A percentile compares a stretch with the other conserved stretches of the same genome.
phyloP scores from a whole-genome alignment of 2,113 vertebrate species.

The Pygoscelis antarcticus region DNA sequence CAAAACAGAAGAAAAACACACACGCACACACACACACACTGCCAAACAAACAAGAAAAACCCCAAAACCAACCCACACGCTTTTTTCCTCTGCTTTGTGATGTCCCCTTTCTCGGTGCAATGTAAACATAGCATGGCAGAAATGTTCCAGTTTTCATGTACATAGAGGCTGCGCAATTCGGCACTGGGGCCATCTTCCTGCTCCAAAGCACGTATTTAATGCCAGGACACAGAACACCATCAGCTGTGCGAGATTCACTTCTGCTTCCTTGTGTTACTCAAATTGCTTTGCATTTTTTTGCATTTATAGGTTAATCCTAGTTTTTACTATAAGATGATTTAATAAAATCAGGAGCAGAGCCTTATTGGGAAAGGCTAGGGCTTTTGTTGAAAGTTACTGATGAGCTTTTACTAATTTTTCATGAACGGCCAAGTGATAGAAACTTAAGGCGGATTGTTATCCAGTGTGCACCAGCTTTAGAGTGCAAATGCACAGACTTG shows the following conservation, averaged over 20 bases:
- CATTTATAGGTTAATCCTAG: background rate
- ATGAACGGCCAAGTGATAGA: background rate
- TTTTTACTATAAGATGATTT: background rate
- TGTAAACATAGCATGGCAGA: too few species aligned
- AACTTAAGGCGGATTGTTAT: background rate
- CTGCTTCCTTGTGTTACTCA: background rate
- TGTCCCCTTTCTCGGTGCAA: background rate
- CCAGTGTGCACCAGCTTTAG: background rate
- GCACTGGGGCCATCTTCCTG: background rate
- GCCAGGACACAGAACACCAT: background rate
- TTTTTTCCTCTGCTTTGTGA: background rate
- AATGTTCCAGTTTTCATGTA: background rate
- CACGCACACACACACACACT: background rate
- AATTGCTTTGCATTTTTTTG: background rate
- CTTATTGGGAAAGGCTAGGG: background rate
- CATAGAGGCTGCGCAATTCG: accelerated
- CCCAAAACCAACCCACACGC: background rate
- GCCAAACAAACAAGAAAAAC: background rate
- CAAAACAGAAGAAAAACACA: background rate
- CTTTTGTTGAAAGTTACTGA: background rate
- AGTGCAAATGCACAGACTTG: background rate
- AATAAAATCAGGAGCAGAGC: background rate
- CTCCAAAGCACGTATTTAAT: background rate
- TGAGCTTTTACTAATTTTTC: background rate
- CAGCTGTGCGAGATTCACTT: background rate